Conservation (phyloP, 2,888 invertebrate species). For the Meteorus cinctellus region DNA sequence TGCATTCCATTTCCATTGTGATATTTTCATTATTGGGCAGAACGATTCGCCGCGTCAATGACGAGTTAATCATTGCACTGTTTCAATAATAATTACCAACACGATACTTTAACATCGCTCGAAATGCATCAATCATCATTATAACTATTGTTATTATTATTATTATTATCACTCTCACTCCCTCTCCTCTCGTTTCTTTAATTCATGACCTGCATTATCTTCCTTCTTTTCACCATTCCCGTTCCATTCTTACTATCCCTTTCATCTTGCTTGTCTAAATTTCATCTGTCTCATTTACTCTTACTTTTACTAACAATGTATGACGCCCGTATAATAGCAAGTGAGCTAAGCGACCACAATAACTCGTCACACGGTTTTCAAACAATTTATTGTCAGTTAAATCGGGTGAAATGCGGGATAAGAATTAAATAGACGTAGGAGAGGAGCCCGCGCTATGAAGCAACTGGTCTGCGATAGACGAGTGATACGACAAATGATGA, state of each 20-base stretch:
- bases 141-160: neutral
- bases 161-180: neutral
- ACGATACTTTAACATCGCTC: neutral
- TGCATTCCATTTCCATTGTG: constrained; percentile 6
- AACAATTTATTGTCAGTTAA: constrained; percentile 52
- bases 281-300: neutral
- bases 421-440: constrained; percentile 38
- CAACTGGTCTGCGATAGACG: constrained; percentile 29
- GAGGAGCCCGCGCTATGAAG: constrained; percentile 21
- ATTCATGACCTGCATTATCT: constrained; percentile 18
- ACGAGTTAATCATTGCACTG: constrained; percentile 43
- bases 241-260: neutral
- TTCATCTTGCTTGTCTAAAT: constrained; percentile 1
- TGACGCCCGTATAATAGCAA: constrained; percentile 18
- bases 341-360: constrained; percentile 28
- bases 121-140: constrained; percentile 1
- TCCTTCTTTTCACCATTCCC: neutral
- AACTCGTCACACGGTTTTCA: constrained; percentile 21
- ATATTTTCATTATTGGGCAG: constrained; percentile 42
- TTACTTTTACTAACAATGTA: constrained; percentile 5
- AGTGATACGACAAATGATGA: constrained; percentile 25
- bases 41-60: constrained; percentile 32
- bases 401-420: constrained; percentile 42
- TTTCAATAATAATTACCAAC: constrained; percentile 39
- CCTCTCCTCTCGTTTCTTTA: constrained; percentile 13